Conservation (phyloP, 2,113 vertebrate genomes). For the Spea multiplicata region DNA sequence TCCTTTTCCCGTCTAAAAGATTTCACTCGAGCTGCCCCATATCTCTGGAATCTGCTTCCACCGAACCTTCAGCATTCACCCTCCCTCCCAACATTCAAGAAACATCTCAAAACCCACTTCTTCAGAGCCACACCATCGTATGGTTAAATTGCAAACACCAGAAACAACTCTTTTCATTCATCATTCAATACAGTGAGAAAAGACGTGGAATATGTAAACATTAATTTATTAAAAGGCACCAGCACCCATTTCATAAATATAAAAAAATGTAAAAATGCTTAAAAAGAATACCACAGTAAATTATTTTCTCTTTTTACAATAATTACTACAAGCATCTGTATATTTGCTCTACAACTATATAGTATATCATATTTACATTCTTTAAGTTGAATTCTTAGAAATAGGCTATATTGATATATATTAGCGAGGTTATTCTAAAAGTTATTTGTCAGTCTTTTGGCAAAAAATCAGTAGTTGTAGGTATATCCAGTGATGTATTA, state of each 20-base stretch:
- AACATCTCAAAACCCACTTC: no score
- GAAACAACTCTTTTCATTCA: no score
- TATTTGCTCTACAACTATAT: slow-evolving; percentile 1
- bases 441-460: background rate
- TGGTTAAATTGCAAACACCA: no score
- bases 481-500: background rate
- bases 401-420: background rate
- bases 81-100: no score
- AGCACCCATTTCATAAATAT: slow-evolving; percentile 30
- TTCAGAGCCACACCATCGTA: no score
- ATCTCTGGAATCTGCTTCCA: no score
- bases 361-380: slow-evolving; percentile 12
- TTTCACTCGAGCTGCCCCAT: no score
- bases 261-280: slow-evolving; percentile 44
- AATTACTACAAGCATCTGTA: background rate
- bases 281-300: slow-evolving; percentile 41
- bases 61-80: no score
- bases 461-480: slow-evolving; percentile 22
- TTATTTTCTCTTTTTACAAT: slow-evolving; percentile 23
- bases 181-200: background rate
- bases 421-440: background rate
- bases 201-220: slow-evolving; percentile 12
- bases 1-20: no score
- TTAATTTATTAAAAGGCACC: slow-evolving; percentile 58
- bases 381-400: background rate